Conservation (phyloP, 2,113 vertebrate species). For the Hemicordylus capensis region DNA sequence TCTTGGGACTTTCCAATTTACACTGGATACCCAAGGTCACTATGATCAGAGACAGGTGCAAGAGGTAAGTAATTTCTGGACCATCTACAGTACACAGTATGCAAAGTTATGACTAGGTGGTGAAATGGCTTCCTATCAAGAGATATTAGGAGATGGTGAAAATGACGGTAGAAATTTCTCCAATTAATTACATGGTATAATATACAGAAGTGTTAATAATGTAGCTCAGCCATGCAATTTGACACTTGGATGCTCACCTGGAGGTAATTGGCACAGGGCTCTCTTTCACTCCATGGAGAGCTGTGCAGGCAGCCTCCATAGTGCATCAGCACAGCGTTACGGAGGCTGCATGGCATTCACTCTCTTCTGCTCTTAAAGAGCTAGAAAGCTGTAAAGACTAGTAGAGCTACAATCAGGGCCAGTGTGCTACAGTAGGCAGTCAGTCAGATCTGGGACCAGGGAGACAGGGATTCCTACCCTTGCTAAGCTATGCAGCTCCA, state of each 20-base stretch:
- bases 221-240: neutral
- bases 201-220: constrained; percentile 2
- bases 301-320: neutral
- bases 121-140: neutral
- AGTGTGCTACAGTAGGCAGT: neutral
- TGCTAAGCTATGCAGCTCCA: neutral
- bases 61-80: neutral
- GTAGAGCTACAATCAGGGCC: neutral
- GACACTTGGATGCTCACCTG: neutral
- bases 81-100: neutral
- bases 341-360: neutral
- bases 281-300: neutral
- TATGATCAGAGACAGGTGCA: neutral
- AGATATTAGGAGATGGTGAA: neutral
- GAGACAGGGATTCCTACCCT: neutral
- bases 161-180: neutral
- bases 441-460: neutral
- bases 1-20: neutral
- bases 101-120: neutral
- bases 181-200: neutral
- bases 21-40: neutral
- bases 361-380: neutral
- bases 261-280: neutral
- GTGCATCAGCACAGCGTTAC: neutral
- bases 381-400: neutral